phyloP scores from a whole-genome alignment of 1,140 invertebrate species.

The Saccostrea echinata region DNA sequence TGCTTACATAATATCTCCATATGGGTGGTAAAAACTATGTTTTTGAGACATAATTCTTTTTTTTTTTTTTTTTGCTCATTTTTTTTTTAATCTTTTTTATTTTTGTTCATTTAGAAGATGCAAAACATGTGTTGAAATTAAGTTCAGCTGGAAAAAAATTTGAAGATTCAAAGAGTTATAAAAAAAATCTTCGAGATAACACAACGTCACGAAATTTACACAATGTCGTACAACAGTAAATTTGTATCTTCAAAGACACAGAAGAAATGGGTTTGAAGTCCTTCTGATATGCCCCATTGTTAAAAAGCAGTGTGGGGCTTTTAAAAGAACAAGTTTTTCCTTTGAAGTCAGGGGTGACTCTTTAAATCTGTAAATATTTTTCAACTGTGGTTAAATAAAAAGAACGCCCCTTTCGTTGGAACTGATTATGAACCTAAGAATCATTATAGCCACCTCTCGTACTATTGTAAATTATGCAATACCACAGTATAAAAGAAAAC shows the following conservation, averaged over 20 bases:
- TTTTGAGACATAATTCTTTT: too few relatives aligned
- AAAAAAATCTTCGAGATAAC: neutral
- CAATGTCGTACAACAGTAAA: neutral
- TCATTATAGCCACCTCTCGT: neutral
- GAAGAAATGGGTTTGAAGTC: neutral
- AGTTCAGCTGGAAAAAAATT: neutral
- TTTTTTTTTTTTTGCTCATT: too few relatives aligned
- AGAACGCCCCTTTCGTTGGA: neutral
- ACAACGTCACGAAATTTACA: neutral
- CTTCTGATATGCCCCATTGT: neutral
- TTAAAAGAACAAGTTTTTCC: slow-evolving; percentile 1
- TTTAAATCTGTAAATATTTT: slow-evolving; percentile 8
- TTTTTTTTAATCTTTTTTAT: neutral
- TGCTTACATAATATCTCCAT: too few relatives aligned
- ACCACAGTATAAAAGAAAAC: neutral
- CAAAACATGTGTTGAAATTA: neutral
- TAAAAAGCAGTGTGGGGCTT: neutral
- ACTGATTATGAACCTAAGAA: neutral
- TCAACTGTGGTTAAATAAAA: slow-evolving; percentile 2
- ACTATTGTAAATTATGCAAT: slow-evolving; percentile 22
- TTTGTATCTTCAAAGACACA: slow-evolving; percentile 8
- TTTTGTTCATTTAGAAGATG: neutral
- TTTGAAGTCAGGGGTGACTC: neutral
- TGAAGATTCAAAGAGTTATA: neutral
- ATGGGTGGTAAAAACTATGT: too few relatives aligned